Conservation (phyloP, 2,113 vertebrate species). For the Tonatia bakeri region DNA sequence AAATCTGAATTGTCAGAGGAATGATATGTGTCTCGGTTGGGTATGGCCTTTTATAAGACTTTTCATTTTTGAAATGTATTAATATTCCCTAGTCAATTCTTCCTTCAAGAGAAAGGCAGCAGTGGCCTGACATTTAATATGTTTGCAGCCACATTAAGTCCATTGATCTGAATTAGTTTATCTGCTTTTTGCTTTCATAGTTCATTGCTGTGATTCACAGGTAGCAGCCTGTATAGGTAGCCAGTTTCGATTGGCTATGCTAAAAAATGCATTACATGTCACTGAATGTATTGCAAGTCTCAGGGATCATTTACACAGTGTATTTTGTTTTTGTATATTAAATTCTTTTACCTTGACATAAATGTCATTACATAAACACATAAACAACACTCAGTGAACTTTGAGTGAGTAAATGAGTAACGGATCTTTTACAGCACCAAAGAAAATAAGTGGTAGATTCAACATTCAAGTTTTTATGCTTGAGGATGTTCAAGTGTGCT, state of each 20-base stretch:
- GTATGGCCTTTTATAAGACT: conserved; percentile 27
- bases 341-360: conserved; percentile 14
- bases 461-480: neutral
- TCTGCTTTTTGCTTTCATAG: conserved; percentile 47
- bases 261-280: conserved; percentile 29
- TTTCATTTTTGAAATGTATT: conserved; percentile 64
- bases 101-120: neutral
- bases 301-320: conserved; percentile 30
- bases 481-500: neutral
- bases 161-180: conserved; percentile 58
- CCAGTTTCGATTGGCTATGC: neutral
- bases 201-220: conserved; percentile 47
- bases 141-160: conserved; percentile 37
- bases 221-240: conserved; percentile 12
- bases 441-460: neutral
- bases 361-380: neutral
- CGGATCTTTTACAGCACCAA: neutral
- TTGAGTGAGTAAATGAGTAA: neutral
- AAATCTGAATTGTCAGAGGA: conserved; percentile 56
- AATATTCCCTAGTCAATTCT: conserved; percentile 42
- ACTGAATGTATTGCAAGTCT: conserved; percentile 25
- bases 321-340: conserved; percentile 45
- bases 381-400: neutral
- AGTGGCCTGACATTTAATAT: conserved; percentile 40
- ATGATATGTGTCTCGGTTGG: conserved; percentile 43